phyloP scores from a whole-genome alignment of 2,888 invertebrate genomes.

The Drosophila macrospina region DNA sequence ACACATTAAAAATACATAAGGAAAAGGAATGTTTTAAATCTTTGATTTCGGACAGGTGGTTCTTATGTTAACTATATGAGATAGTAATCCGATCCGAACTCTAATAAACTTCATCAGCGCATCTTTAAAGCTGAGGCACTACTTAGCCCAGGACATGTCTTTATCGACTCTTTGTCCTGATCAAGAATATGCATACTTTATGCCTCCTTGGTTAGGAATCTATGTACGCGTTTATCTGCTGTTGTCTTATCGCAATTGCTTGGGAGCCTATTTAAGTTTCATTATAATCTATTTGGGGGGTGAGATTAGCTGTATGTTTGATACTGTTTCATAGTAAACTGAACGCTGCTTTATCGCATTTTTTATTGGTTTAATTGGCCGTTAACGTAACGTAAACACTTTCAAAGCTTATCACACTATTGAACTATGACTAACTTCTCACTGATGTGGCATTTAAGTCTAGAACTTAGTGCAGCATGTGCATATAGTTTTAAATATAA shows the following conservation, averaged over 20 bases:
- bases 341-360: constrained; percentile 9
- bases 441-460: neutral
- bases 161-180: too few species aligned
- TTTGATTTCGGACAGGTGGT: too few species aligned
- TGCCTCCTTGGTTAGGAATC: neutral
- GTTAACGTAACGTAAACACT: constrained; percentile 18
- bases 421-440: constrained; percentile 4
- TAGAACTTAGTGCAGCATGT: neutral
- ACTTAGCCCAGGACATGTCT: too few species aligned
- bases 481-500: neutral
- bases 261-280: neutral
- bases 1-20: too few species aligned
- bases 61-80: too few species aligned
- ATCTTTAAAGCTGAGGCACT: too few species aligned
- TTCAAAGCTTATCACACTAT: constrained; percentile 28
- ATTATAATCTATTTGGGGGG: neutral
- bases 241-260: neutral
- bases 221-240: constrained; percentile 4
- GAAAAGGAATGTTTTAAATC: too few species aligned
- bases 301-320: neutral
- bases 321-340: neutral
- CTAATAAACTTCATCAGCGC: too few species aligned
- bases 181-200: too few species aligned
- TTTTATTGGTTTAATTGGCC: constrained; percentile 9
- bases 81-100: too few species aligned